Evolutionary conservation across 2,113 vertebrate species (phyloP).

Genomic region (Pipa parva): DNA sequence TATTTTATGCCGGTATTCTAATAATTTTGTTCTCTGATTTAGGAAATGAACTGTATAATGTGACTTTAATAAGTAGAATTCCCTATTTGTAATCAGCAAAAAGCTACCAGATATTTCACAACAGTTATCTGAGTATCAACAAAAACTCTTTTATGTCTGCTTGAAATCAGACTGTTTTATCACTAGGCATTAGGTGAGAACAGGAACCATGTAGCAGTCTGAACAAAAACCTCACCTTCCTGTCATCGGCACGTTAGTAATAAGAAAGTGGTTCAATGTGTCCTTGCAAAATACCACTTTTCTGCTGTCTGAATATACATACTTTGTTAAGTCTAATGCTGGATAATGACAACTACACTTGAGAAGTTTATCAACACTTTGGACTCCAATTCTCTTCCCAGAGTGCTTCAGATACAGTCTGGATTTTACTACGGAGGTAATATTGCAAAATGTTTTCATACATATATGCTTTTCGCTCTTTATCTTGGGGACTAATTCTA

Average conservation of each 20-base stretch:
- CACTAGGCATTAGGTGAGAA: no score
- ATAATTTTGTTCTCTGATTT: no score
- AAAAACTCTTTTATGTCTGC: no score
- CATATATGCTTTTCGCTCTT: no score
- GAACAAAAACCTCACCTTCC: slow-evolving; percentile 47
- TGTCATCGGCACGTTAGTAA: accelerated
- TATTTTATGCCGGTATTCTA: no score
- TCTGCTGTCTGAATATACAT: not conserved
- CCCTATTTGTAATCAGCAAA: no score
- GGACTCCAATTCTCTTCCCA: slow-evolving; percentile 68
- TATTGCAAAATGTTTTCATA: slow-evolving; percentile 14
- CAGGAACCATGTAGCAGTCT: slow-evolving; percentile 43
- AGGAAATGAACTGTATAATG: no score
- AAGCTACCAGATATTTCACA: no score
- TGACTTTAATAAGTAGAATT: no score
- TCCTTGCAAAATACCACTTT: not conserved
- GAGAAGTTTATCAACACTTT: slow-evolving; percentile 69
- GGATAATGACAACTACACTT: slow-evolving; percentile 64
- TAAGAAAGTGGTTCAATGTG: not conserved
- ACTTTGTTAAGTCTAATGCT: not conserved
- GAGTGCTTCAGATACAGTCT: slow-evolving; percentile 76
- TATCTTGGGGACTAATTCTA: no score
- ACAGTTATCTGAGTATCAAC: no score
- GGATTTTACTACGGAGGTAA: slow-evolving; percentile 80
- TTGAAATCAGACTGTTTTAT: no score